phyloP scores from a whole-genome alignment of 92 coral and sea anemone genomes.

The Hydrozoanthus gracilis region DNA sequence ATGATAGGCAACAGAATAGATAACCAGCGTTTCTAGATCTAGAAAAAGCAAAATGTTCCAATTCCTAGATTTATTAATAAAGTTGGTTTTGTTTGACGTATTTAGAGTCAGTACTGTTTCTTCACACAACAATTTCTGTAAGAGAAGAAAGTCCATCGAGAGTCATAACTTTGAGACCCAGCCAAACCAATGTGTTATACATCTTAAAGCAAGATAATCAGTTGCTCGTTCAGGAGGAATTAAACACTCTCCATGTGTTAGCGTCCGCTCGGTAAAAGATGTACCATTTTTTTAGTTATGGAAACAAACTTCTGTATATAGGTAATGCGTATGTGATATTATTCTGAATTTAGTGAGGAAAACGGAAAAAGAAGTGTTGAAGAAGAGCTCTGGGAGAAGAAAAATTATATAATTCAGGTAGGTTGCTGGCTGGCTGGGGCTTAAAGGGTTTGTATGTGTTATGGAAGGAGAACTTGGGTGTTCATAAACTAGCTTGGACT shows the following conservation, averaged over 20 bases:
- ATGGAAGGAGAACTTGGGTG: too few relatives aligned
- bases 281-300: background rate
- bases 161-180: too few relatives aligned
- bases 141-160: too few relatives aligned
- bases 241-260: background rate
- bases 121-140: too few relatives aligned
- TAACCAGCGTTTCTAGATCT: background rate
- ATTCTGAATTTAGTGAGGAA: constrained; percentile 4
- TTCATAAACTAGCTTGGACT: too few relatives aligned
- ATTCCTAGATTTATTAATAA: background rate
- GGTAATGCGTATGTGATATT: background rate
- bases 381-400: constrained; percentile 10
- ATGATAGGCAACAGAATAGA: too few relatives aligned
- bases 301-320: background rate
- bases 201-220: too few relatives aligned
- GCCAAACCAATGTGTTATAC: too few relatives aligned
- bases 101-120: background rate
- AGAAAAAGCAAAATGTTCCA: background rate
- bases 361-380: constrained; percentile 5
- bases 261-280: background rate
- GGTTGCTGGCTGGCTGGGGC: too few relatives aligned
- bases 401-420: constrained; percentile 23
- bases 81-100: too few relatives aligned
- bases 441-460: too few relatives aligned
- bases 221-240: too few relatives aligned